Evolutionary conservation across 2,797 vertebrate genomes (phyloP).

Genomic region (Masticophis lateralis): DNA sequence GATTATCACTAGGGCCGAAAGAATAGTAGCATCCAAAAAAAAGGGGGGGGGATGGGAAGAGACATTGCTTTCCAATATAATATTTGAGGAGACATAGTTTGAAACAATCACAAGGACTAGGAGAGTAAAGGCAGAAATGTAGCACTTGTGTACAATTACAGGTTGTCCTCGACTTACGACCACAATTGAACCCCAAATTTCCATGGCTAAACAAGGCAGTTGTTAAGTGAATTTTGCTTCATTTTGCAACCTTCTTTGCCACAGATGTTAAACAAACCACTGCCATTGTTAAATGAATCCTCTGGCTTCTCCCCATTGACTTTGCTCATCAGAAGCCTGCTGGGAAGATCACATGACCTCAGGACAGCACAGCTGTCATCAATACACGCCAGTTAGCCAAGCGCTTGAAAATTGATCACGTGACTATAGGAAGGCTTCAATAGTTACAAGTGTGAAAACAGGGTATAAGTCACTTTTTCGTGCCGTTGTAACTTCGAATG

Average conservation of each 20-base stretch:
- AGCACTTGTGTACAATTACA: neutral
- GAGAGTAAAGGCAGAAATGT: neutral
- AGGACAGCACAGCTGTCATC: neutral
- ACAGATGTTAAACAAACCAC: neutral
- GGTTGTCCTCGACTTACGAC: neutral
- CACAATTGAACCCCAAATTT: neutral
- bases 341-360: neutral
- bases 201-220: neutral
- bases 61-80: neutral
- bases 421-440: neutral
- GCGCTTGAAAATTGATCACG: neutral
- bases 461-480: neutral
- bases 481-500: neutral
- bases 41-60: fast-evolving
- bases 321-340: neutral
- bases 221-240: neutral
- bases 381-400: neutral
- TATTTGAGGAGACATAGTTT: neutral
- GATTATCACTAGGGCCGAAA: neutral
- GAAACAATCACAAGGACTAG: neutral
- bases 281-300: neutral
- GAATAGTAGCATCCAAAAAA: neutral
- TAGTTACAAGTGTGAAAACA: neutral
- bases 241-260: neutral
- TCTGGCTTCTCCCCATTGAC: neutral